Evolutionary conservation across 2,797 vertebrate genomes (phyloP), one percentile per base, ranked within the genome.

Genomic region (Lateolabrax maculatus): DNA sequence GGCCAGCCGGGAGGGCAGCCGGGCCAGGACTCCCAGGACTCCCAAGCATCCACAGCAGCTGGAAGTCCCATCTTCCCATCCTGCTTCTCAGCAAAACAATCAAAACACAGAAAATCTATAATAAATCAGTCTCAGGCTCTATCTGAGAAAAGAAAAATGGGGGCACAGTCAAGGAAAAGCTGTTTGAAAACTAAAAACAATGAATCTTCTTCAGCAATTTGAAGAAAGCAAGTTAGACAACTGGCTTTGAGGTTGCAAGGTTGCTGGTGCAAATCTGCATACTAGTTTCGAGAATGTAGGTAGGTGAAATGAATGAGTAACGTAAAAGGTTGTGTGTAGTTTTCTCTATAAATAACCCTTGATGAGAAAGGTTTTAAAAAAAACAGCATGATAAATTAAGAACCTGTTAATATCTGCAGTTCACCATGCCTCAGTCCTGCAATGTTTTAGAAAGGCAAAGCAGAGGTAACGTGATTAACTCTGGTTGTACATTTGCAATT

Each of bases 71-170:
- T 92, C 87, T 91, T 92, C 80, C 84, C 89, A 90, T 89, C 88
- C 83, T 81, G 81, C 86, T 89, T 92, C 89, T 90, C 91, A 89
- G 75, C 79, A 85, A 92, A 92, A 90, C 92, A 92, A 93, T 93
- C 90, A 94, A 92, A 93, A 92, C 90, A 91, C 62, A 86, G 87
- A 91, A 88, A 89, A 87, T 91, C 90, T 91, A 92, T 90, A 88
- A 93, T 91, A 91, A 90, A 91, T 93, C 88, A 75, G 79, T 91
- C 81, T 85, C 66, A 78, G 87, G 61, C 87, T 77, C 72, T 77
- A 85, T 90, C 84, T 90, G 87, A 79, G 80, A 89, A 88, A 78
- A 75, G 16, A 41, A 69, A 72, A 79, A 41, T 74, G 46, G 23
- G 53, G 36, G 65, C 61, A 80, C 61, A 18, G 81, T 80, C 21